These are phyloP conservation scores for Taphrorychus bicolor DNA, from an alignment of 2,888 invertebrate genomes.

Conservation along the genomic window DNA sequence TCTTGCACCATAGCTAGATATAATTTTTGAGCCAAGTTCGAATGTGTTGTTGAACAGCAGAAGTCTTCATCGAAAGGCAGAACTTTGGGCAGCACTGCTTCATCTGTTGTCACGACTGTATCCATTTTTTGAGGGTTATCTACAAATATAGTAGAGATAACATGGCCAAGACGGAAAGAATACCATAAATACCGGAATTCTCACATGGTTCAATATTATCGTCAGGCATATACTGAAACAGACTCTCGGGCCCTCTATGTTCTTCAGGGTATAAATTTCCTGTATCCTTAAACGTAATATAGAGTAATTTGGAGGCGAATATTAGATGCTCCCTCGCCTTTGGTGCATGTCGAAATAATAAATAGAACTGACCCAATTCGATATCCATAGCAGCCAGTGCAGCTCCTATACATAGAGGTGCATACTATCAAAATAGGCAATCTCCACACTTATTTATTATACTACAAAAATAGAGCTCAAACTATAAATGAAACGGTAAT, in stretches of 20 bases:
- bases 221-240: not conserved
- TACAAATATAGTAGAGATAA: too few relatives aligned
- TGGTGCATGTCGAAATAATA: slow-evolving; percentile 76
- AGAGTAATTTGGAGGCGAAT: slow-evolving; percentile 68
- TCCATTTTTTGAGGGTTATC: slow-evolving; percentile 11
- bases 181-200: too few relatives aligned
- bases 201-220: not conserved
- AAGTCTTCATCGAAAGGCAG: slow-evolving; percentile 86
- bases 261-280: too few relatives aligned
- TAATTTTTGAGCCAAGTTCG: slow-evolving; percentile 79
- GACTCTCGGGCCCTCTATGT: not conserved
- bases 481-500: too few relatives aligned
- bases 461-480: too few relatives aligned
- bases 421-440: too few relatives aligned
- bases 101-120: slow-evolving; percentile 49
- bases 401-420: slow-evolving; percentile 21
- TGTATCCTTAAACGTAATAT: slow-evolving; percentile 72
- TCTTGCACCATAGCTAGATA: slow-evolving; percentile 79
- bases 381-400: slow-evolving; percentile 60
- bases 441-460: too few relatives aligned
- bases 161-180: too few relatives aligned
- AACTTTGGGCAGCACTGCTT: slow-evolving; percentile 69
- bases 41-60: slow-evolving; percentile 81
- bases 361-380: slow-evolving; percentile 71
- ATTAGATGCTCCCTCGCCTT: slow-evolving; percentile 73